Evolutionary conservation across 2,888 invertebrate species (phyloP), one percentile per base, ranked within the genome.

Genomic region (Coenonympha arcania): DNA sequence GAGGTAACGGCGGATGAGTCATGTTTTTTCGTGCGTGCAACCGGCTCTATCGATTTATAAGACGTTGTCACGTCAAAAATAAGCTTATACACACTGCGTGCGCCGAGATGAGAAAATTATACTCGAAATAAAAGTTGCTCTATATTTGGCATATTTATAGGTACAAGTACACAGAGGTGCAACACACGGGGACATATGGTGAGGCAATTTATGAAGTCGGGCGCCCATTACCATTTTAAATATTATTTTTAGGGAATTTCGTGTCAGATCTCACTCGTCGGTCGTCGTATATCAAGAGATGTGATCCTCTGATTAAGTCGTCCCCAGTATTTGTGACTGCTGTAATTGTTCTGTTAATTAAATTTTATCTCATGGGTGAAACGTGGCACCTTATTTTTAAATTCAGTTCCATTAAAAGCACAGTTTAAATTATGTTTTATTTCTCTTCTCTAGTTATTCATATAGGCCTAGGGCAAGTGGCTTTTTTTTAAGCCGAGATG

Each of bases 211-310:
- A 86, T 86, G 85, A 85, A 82, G 70, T 73, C 74, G 73, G 73
- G 70, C 75, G 65, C 82, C 86, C 86, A 85, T 86, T 86, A 86
- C 84, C 84, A 85, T 85, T 85, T 86, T 86, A 86, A 86, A 86
- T 86, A 86, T 86, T 86, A 86, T 86, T 86, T 86, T 86, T 86
- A 84, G 86, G 86, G 86, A 86, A 85, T 86, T 82, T 75, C 79
- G 83, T 85, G 86, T 86, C 85, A 86, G 85, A 86, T 86, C 85
- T 85, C 86, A 80, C 82, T 86, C 84, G 78, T 73, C 81, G 77
- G 67, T 71, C 69, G 76, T 66, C 78, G 76, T 83, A 82, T 83
- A 82, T 84, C 80, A 82, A 74, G 76, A 84, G 86, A 85, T 84
- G 82, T 76, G 82, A 85, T 84, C 80, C 74, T 74, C 82, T 83